These are phyloP conservation scores for Oreochromis mossambicus DNA, from an alignment of 2,797 vertebrate genomes.

Conservation along the genomic window DNA sequence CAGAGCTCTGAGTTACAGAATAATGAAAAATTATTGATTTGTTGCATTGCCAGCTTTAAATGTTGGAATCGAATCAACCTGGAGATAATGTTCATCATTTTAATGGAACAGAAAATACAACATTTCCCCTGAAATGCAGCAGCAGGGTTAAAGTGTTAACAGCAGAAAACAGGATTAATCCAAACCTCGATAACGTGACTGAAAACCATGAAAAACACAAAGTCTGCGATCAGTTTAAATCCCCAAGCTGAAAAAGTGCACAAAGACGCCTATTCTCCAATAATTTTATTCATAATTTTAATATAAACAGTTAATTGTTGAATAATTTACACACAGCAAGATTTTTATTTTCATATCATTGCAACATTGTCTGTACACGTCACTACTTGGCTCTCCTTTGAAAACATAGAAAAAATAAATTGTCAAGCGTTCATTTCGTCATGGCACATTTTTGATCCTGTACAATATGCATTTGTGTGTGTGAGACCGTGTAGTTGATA, in stretches of 20 bases:
- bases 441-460: constrained; percentile 83
- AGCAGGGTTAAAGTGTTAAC: background rate
- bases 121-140: background rate
- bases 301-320: constrained; percentile 98
- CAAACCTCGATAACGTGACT: rapidly evolving
- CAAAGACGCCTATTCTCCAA: constrained; percentile 71
- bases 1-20: background rate
- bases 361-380: constrained; percentile 88
- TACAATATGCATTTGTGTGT: constrained; percentile 61
- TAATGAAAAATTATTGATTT: background rate
- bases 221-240: background rate
- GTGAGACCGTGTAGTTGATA: constrained; percentile 21
- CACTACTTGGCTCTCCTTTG: constrained; percentile 87
- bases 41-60: background rate
- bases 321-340: constrained; percentile 94
- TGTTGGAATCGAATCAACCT: background rate
- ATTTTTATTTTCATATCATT: constrained; percentile 82
- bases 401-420: constrained; percentile 88
- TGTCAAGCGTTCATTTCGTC: constrained; percentile 79
- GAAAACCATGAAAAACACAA: background rate
- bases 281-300: constrained; percentile 96
- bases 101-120: background rate
- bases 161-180: background rate
- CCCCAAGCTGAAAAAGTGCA: background rate
- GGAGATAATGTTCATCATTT: background rate